Conservation (phyloP, 2,113 vertebrate genomes). For the Anoura caudifer region DNA sequence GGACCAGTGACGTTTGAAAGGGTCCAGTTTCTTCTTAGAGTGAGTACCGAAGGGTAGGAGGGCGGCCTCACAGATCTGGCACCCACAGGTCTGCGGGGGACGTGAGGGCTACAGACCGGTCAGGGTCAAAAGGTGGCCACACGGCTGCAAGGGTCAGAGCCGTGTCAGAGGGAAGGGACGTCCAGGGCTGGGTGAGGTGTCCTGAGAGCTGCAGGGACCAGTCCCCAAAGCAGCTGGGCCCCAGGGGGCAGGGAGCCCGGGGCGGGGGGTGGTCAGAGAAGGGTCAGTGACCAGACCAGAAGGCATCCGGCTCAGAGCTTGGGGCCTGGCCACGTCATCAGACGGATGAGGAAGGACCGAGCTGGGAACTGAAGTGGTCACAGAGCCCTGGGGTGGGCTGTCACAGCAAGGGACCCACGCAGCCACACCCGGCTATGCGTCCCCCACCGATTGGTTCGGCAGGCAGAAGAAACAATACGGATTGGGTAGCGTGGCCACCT, state of each 20-base stretch:
- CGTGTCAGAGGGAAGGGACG: not conserved
- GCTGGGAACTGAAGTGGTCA: no score
- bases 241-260: not conserved
- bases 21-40: not conserved
- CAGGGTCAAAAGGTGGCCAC: not conserved
- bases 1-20: not conserved
- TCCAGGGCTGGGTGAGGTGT: not conserved
- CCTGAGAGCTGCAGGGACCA: not conserved
- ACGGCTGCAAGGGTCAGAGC: no score
- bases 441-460: no score
- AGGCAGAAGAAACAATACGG: accelerated
- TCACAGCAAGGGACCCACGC: accelerated
- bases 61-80: not conserved
- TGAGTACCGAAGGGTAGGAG: not conserved
- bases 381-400: not conserved
- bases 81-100: not conserved
- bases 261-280: no score
- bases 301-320: not conserved
- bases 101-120: not conserved
- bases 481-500: accelerated
- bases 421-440: no score
- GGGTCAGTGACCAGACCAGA: accelerated
- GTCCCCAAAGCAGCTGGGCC: no score
- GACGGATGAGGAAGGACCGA: not conserved
- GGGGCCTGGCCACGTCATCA: accelerated